A percentile compares a stretch with the other conserved stretches of the same genome.
Evolutionary conservation across 2,888 invertebrate species (phyloP).

Genomic region (Endomychus coccineus): DNA sequence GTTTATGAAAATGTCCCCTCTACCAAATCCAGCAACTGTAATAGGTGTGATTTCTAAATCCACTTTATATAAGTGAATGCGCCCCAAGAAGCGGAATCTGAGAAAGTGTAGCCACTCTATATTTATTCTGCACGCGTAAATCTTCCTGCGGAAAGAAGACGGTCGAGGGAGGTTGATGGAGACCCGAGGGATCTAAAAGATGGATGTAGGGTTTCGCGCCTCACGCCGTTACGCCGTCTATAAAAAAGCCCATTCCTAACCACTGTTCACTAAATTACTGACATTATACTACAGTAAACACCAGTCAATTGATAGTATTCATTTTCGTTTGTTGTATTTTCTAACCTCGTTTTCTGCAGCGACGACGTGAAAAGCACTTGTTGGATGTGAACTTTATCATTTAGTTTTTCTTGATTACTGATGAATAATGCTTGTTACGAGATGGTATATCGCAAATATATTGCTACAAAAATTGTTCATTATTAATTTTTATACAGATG

Average conservation of each 20-base stretch:
- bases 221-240: conserved; percentile 27
- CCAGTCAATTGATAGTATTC: conserved; percentile 39
- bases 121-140: conserved; percentile 36
- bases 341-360: too few relatives aligned
- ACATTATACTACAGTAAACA: conserved; percentile 39
- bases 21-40: conserved; percentile 23
- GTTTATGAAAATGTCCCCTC: too few relatives aligned
- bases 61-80: conserved; percentile 40
- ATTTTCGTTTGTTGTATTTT: too few relatives aligned
- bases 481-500: too few relatives aligned
- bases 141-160: conserved; percentile 35
- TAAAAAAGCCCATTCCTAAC: conserved; percentile 33
- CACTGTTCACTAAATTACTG: conserved; percentile 31
- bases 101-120: conserved; percentile 25
- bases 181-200: conserved; percentile 31
- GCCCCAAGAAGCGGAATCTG: conserved; percentile 21
- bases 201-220: conserved; percentile 34
- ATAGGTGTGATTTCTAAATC: conserved; percentile 41
- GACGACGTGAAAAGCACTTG: too few relatives aligned
- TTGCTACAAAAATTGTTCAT: too few relatives aligned
- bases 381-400: too few relatives aligned
- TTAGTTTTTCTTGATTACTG: too few relatives aligned
- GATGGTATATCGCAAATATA: too few relatives aligned
- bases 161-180: conserved; percentile 19
- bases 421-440: too few relatives aligned